Evolutionary conservation across 2,888 invertebrate species (phyloP).

Genomic region (Bugulina stolonifera): DNA sequence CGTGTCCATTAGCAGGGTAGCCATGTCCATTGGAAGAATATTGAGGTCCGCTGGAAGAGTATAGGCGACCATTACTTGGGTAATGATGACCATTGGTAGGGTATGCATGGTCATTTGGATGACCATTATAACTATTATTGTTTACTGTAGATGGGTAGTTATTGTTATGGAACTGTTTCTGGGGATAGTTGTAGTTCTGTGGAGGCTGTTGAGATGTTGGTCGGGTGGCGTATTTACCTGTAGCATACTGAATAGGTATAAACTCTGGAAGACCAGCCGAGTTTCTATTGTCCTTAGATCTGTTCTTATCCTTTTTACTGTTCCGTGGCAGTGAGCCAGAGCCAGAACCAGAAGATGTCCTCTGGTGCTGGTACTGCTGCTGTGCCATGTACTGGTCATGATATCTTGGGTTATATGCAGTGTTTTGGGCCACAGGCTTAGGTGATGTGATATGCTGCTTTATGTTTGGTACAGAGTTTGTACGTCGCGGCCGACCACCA

Average conservation of each 20-base stretch:
- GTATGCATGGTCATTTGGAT: neutral
- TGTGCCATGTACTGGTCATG: conserved; percentile 21
- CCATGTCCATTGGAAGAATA: neutral
- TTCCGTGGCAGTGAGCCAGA: conserved; percentile 9
- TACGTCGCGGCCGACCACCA: neutral
- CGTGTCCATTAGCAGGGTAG: neutral
- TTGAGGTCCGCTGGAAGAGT: neutral
- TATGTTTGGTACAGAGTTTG: conserved; percentile 22
- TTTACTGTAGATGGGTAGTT: neutral
- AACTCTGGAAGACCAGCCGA: conserved; percentile 13
- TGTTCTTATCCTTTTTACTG: conserved; percentile 19
- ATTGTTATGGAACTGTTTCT: neutral
- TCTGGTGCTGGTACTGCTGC: neutral
- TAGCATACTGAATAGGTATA: conserved; percentile 21
- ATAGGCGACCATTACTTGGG: neutral
- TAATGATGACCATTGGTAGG: neutral
- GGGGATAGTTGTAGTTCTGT: conserved; percentile 16
- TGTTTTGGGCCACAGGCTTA: neutral
- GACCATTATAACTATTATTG: neutral
- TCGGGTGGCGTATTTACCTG: neutral
- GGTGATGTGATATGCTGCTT: conserved; percentile 10
- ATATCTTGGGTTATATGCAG: conserved; percentile 4
- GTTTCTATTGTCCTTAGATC: conserved; percentile 7
- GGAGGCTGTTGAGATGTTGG: neutral
- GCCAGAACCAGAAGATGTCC: neutral